Percentiles rank a stretch among this genome's conserved stretches.
Conservation (phyloP, 2,113 vertebrate species). For the Tragelaphus scriptus region DNA sequence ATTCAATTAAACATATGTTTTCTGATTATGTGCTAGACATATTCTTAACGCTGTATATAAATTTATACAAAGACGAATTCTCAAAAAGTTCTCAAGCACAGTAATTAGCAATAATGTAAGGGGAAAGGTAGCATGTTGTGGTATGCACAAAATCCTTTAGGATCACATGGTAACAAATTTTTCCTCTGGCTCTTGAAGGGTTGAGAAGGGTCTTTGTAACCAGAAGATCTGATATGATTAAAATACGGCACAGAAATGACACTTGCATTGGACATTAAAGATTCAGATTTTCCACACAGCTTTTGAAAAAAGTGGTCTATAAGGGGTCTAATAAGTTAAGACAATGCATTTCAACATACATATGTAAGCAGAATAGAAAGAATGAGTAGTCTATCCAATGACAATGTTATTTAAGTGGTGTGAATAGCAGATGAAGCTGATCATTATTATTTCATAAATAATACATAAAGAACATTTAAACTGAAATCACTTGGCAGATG, state of each 20-base stretch:
- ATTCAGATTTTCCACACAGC: not conserved
- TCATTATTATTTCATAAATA: not conserved
- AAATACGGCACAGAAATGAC: not conserved
- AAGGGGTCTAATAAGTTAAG: not conserved
- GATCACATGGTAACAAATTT: not conserved
- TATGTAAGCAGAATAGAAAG: not conserved
- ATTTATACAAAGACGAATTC: not conserved
- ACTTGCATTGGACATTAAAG: not conserved
- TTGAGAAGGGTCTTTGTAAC: not conserved
- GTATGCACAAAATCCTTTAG: not conserved
- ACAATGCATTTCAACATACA: not conserved
- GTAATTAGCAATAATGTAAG: not conserved
- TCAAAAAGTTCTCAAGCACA: not conserved
- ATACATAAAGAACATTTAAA: not conserved
- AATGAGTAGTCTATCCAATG: not conserved
- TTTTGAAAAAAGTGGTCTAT: not conserved
- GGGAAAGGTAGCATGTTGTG: not conserved
- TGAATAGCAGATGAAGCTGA: not conserved
- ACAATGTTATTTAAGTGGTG: not conserved
- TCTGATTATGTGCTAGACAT: not conserved
- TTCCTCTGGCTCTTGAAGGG: not conserved
- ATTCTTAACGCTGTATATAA: not conserved
- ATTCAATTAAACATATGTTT: not conserved
- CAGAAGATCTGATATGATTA: not conserved
- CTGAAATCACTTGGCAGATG: not conserved